These are phyloP conservation scores for Caprella mutica DNA, from an alignment of 2,888 invertebrate species.

Conservation along the genomic window DNA sequence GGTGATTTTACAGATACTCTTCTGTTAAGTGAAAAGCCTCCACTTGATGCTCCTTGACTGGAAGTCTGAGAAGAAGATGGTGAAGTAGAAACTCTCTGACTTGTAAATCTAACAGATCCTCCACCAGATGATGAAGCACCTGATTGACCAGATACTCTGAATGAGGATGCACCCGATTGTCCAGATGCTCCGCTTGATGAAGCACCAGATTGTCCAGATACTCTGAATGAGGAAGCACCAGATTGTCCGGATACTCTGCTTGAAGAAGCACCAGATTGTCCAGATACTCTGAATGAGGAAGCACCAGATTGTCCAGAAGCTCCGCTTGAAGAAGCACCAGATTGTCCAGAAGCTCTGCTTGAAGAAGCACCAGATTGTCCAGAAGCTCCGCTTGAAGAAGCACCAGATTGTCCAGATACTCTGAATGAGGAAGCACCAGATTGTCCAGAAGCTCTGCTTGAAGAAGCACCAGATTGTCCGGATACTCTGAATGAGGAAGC, in stretches of 20 bases:
- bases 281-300: neutral
- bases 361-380: neutral
- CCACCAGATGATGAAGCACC: neutral
- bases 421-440: neutral
- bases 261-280: neutral
- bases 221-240: neutral
- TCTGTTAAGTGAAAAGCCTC: constrained; percentile 7
- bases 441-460: neutral
- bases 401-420: neutral
- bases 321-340: neutral
- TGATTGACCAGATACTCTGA: neutral
- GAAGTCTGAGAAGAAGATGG: neutral
- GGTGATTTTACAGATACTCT: constrained; percentile 8
- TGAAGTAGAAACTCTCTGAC: neutral
- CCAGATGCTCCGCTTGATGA: neutral
- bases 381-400: neutral
- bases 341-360: neutral
- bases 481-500: neutral
- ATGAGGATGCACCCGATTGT: neutral
- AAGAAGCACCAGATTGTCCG: neutral
- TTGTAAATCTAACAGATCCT: too few species aligned
- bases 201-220: neutral
- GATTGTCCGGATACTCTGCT: neutral
- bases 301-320: neutral
- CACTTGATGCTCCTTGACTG: neutral